phyloP scores from a whole-genome alignment of 2,888 invertebrate genomes.

The Zootermopsis nevadensis region DNA sequence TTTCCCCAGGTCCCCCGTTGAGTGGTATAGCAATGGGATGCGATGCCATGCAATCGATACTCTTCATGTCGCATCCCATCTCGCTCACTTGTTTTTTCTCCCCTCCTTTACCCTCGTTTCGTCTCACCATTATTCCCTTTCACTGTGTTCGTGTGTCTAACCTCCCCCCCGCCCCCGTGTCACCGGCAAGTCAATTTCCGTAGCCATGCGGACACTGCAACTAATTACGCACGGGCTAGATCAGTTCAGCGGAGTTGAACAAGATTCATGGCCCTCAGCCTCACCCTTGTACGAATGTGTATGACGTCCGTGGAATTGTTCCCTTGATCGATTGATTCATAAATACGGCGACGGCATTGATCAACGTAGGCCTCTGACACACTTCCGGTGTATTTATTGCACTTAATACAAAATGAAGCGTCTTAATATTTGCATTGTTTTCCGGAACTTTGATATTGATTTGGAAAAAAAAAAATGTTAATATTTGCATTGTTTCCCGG shows the following conservation, averaged over 20 bases:
- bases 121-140: not conserved
- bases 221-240: slow-evolving; percentile 1
- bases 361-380: not conserved
- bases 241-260: not conserved
- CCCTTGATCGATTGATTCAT: not conserved
- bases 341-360: not conserved
- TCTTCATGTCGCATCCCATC: not conserved
- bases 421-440: no score
- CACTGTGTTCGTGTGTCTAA: not conserved
- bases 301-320: not conserved
- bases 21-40: not conserved
- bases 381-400: no score
- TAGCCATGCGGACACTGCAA: not conserved
- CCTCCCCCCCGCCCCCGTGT: not conserved
- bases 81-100: not conserved
- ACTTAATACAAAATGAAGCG: no score
- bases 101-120: not conserved
- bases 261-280: no score
- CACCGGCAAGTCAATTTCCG: slow-evolving; percentile 16
- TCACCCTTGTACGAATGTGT: no score
- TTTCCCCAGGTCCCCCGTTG: not conserved
- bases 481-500: no score
- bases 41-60: not conserved
- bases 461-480: no score
- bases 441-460: no score